phyloP scores from a whole-genome alignment of 2,113 vertebrate genomes.

The Oreocharis arfaki region DNA sequence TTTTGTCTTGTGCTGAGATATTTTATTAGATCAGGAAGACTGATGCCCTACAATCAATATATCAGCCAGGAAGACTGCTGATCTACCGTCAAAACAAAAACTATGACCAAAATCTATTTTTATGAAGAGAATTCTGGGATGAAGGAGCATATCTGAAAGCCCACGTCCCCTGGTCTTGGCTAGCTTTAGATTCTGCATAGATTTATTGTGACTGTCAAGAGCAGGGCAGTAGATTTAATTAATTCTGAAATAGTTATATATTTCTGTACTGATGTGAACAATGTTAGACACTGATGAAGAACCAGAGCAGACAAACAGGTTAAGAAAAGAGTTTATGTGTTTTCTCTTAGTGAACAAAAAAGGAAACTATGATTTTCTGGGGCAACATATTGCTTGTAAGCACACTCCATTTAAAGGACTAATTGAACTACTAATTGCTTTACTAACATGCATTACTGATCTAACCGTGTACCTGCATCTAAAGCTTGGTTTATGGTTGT shows the following conservation, averaged over 20 bases:
- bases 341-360: not conserved
- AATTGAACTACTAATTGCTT: not conserved
- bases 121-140: constrained; percentile 1
- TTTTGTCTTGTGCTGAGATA: not conserved
- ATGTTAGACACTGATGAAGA: not conserved
- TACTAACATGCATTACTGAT: not conserved
- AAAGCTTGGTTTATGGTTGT: not conserved
- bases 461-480: not conserved
- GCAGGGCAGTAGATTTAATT: not conserved
- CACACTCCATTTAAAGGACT: not conserved
- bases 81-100: constrained; percentile 64
- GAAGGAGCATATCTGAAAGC: not conserved
- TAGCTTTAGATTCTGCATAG: not conserved
- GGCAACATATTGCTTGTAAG: not conserved
- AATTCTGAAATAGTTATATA: not conserved
- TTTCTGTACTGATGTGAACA: not conserved
- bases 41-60: constrained; percentile 58
- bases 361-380: not conserved
- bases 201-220: not conserved
- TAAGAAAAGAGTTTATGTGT: not conserved
- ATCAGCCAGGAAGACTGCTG: constrained; percentile 60
- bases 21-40: constrained; percentile 65
- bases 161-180: not conserved
- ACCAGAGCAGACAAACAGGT: not conserved
- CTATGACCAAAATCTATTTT: constrained; percentile 30